Base-by-base conservation (phyloP, 2,113 vertebrate genomes). In the Copsychus sechellarum region DNA sequence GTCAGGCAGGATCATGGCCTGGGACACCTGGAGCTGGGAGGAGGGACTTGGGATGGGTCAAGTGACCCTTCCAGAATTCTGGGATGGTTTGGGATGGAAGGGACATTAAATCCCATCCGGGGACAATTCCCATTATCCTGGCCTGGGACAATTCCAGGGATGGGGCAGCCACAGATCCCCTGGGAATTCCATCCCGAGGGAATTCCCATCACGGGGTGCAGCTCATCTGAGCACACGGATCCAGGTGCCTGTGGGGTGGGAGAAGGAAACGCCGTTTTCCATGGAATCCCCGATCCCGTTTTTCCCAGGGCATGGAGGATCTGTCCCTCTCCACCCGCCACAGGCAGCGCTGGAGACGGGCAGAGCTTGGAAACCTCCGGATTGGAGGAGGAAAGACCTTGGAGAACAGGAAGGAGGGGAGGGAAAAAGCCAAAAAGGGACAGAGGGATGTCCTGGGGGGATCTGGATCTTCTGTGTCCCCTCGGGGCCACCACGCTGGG, bases 1-100 rank as follows among this genome's bases (percentile, higher is more conserved):
- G 45, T 1, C 38, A 40, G 38, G 38, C 38, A 40, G 38, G 38
- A 40, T 40, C 8, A 0, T 0, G 3, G n/a, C 23, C 36, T 57
- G 90, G 61, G 43, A 26, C 20, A 1, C 25, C 33, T 14, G 51
- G 73, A n/a, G 69, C 47, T 15, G 65, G n/a, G 36, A 31, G 47
- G 66, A 82, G 31, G n/a, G 16, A 0, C 0, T 21, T 51, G 71
- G 51, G n/a, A 5, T 14, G 29, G 5, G 26, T 2, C 5, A 13
- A 20, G 12, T 6, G 36, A 31, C 4, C 40, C 4, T 34, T 57
- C 53, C 21, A 4, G 60, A 40, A 29, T 16, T 42, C 31, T 29
- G 60, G 42, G 16, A 50, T 17, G 34, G 4, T 50, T 16, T 31
- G 29, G 53, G 29, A 2, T 8, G 29, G 42, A 12, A 50, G 21